Conservation (phyloP, 2,888 invertebrate genomes). For the Laothoe populi region DNA sequence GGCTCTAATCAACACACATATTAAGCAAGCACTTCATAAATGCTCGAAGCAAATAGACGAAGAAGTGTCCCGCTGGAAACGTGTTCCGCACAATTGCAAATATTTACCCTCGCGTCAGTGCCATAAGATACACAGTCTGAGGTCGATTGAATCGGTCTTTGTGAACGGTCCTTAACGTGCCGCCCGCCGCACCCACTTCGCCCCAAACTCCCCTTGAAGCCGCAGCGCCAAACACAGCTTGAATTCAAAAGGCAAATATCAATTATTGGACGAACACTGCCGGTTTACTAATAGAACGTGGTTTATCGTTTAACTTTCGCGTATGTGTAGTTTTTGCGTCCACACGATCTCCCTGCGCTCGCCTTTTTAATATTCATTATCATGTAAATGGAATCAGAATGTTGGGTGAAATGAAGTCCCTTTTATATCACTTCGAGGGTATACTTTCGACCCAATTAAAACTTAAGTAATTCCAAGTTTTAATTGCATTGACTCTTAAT, state of each 20-base stretch:
- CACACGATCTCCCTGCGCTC: background rate
- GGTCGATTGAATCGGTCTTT: constrained; percentile 60
- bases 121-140: constrained; percentile 62
- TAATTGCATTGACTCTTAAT: constrained; percentile 57
- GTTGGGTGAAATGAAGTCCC: constrained; percentile 26
- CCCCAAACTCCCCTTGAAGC: constrained; percentile 35
- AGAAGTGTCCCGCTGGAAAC: constrained; percentile 47
- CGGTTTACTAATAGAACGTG: background rate
- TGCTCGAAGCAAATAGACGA: constrained; percentile 43
- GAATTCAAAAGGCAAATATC: constrained; percentile 74
- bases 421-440: constrained; percentile 27
- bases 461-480: constrained; percentile 58
- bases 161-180: constrained; percentile 55
- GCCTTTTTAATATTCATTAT: constrained; percentile 28
- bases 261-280: constrained; percentile 51
- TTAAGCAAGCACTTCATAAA: constrained; percentile 48
- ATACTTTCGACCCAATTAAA: constrained; percentile 52
- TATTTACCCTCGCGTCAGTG: constrained; percentile 56
- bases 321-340: constrained; percentile 5
- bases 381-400: constrained; percentile 29
- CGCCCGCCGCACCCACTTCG: constrained; percentile 36
- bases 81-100: constrained; percentile 45
- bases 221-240: constrained; percentile 53
- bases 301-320: constrained; percentile 6
- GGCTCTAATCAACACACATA: constrained; percentile 33